Evolutionary conservation across 2,797 vertebrate genomes (phyloP), one percentile per base, ranked within the genome.

Genomic region (Anguilla pacifica): DNA sequence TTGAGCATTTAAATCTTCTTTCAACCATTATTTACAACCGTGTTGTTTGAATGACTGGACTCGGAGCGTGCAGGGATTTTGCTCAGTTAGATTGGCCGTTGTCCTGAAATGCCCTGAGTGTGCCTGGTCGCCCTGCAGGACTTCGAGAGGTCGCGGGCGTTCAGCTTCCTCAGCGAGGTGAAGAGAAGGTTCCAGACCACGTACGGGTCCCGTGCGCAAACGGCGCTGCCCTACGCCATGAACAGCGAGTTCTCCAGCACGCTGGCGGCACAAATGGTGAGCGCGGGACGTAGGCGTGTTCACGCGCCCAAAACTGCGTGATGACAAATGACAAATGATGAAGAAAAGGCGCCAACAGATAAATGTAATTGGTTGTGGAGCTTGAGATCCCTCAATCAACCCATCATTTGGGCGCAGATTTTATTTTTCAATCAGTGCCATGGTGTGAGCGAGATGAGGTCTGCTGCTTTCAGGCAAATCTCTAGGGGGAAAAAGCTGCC

Each of bases 161-260:
- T 99, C 94, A 97, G 90, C 87, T 99, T 99, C 94, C 97, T 99
- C 88, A 96, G 97, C 83, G 98, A 99, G 91, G 96, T 99, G 86
- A 98, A 97, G 95, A 99, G 98, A 93, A 96, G 98, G 3, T 99
- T 99, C 91, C 98, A 99, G 94, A 99, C 98, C 43, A 99, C 98
- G 0, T 99, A 99, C 0, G 98, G 98, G 70, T 99, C 98, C 0
- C 95, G 98, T 82, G 98, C 98, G 0, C 98, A 99, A 94, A 99
- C 98, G 0, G 98, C 98, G 1, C 96, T 99, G 57, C 98, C 98
- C n/a, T 99, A 99, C 0, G 98, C 98, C 91, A 99, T 99, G 98
- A 99, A 99, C 96, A 99, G 98, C 22, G 98, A 99, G 92, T 99
- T 99, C 94, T 99, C 98, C 86, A 98, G 97, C 0, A 98, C 98